A percentile compares a stretch with the other conserved stretches of the same genome.
Conservation (phyloP, 2,113 vertebrate species). For the Cavia porcellus region DNA sequence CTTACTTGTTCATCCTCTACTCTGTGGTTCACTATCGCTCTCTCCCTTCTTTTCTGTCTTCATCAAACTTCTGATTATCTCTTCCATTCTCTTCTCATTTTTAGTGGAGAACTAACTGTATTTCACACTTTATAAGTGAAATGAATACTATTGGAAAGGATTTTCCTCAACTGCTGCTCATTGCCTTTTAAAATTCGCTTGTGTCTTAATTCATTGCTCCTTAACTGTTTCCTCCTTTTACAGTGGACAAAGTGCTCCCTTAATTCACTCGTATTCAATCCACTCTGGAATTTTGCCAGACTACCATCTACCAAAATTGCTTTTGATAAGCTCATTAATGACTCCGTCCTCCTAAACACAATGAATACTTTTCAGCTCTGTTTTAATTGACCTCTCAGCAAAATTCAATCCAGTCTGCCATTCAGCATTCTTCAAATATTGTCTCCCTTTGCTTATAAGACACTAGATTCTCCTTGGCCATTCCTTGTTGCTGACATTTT, state of each 20-base stretch:
- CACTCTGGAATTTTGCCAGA: slow-evolving; percentile 10
- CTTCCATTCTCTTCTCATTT: background rate
- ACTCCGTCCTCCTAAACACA: slow-evolving; percentile 47
- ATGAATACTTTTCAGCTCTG: slow-evolving; percentile 27
- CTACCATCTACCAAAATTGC: slow-evolving; percentile 19
- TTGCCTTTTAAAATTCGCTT: slow-evolving; percentile 52
- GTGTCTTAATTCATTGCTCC: background rate
- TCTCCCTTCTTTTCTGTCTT: slow-evolving; percentile 19
- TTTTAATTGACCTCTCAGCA: slow-evolving; percentile 44
- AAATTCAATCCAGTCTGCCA: background rate
- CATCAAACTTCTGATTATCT: slow-evolving; percentile 15
- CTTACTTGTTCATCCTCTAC: background rate
- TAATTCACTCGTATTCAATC: background rate
- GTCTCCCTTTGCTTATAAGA: background rate
- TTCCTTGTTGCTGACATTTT: slow-evolving; percentile 13
- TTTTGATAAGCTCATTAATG: slow-evolving; percentile 7
- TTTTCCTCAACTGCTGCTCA: background rate
- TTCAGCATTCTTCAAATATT: slow-evolving; percentile 41
- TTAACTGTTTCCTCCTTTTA: slow-evolving; percentile 26
- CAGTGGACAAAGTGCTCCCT: background rate
- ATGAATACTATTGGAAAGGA: slow-evolving; percentile 3
- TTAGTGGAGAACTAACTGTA: background rate
- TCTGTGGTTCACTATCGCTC: background rate
- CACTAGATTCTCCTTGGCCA: slow-evolving; percentile 26
- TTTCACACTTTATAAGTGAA: slow-evolving; percentile 1